A percentile compares a stretch with the other conserved stretches of the same genome.
Conservation (phyloP, 1,140 invertebrate species). For the Acyrthosiphon pisum region DNA sequence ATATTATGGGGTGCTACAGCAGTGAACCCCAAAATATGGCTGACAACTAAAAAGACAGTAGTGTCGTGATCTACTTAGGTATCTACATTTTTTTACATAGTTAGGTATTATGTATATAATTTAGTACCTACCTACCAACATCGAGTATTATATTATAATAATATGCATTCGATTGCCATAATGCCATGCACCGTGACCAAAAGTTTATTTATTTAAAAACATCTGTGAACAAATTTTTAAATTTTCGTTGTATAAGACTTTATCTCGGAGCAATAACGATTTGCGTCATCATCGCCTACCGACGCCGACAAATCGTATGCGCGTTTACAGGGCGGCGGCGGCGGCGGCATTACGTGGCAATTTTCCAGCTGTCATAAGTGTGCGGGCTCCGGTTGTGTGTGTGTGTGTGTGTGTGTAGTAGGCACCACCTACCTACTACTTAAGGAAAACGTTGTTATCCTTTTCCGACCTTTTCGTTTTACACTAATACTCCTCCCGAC, state of each 20-base stretch:
- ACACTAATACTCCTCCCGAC: neutral
- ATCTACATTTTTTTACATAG: no score
- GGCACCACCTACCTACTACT: neutral
- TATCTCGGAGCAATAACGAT: neutral
- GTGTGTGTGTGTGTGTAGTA: neutral
- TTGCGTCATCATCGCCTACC: neutral
- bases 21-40: neutral
- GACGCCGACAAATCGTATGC: neutral
- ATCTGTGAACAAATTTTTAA: neutral
- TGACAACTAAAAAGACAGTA: neutral
- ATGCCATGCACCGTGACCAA: no score
- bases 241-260: neutral
- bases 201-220: neutral
- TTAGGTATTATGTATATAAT: no score
- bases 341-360: neutral
- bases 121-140: no score
- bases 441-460: constrained; percentile 25
- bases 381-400: neutral
- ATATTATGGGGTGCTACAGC: no score
- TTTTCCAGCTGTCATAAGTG: constrained; percentile 26
- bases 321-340: neutral
- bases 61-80: neutral
- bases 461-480: constrained; percentile 31
- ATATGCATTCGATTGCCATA: neutral
- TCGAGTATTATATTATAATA: neutral